phyloP scores from a whole-genome alignment of 1,140 invertebrate genomes.

The Diprion similis region DNA sequence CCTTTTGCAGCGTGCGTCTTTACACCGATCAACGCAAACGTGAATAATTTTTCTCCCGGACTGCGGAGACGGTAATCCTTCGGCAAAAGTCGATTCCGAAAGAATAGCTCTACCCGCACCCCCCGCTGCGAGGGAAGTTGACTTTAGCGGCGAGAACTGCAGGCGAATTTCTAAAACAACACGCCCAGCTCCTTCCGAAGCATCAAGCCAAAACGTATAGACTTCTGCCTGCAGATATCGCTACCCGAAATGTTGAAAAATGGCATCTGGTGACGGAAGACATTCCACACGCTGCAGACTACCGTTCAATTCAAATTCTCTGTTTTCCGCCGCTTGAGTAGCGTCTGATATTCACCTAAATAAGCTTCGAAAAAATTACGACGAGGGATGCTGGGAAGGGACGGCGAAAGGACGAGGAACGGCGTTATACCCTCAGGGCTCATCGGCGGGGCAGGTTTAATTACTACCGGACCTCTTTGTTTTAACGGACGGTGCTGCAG shows the following conservation, averaged over 20 bases:
- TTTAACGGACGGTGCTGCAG: constrained; percentile 20
- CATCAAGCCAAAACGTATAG: background rate
- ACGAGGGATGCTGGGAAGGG: no score
- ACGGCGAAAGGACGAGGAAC: no score
- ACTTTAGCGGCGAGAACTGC: background rate
- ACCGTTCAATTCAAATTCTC: no score
- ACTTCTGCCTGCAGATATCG: background rate
- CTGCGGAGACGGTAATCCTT: background rate
- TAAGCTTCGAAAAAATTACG: no score
- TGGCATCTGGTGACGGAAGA: no score
- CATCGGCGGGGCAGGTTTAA: constrained; percentile 4
- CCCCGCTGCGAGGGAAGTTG: background rate
- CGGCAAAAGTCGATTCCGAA: background rate
- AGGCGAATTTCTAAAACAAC: background rate
- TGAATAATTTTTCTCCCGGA: background rate
- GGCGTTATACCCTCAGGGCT: background rate
- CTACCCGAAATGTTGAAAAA: background rate
- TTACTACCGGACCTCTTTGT: constrained; percentile 24
- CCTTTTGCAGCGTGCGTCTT: background rate
- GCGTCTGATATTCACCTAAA: no score
- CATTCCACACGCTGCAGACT: no score
- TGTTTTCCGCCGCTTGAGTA: no score
- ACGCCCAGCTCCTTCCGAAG: background rate
- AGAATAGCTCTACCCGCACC: background rate
- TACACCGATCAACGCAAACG: background rate